phyloP scores from a whole-genome alignment of 2,113 vertebrate genomes.

The Chelonoidis abingdonii region DNA sequence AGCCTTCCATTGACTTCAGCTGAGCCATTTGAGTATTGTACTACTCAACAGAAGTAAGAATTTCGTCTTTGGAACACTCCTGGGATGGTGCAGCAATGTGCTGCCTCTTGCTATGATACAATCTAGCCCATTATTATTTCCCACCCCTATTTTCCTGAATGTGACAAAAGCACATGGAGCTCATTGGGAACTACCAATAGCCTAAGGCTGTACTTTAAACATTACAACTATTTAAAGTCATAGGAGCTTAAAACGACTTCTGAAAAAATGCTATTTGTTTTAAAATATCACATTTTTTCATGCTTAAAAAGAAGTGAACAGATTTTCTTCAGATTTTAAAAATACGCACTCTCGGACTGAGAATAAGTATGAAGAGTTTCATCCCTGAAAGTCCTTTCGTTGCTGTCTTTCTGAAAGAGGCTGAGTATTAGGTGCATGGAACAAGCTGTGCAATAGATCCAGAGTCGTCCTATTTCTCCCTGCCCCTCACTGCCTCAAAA shows the following conservation, averaged over 20 bases:
- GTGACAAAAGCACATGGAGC: neutral
- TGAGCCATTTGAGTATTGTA: neutral
- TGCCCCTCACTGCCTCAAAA: neutral
- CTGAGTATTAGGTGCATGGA: neutral
- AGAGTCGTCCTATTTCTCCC: neutral
- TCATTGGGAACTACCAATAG: neutral
- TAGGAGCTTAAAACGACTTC: neutral
- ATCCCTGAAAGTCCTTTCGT: neutral
- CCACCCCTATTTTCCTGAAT: neutral
- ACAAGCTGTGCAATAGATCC: neutral
- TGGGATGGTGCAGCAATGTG: fast-evolving
- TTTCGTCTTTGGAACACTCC: neutral
- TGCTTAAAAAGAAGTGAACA: neutral
- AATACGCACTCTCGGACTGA: neutral
- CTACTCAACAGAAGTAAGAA: neutral
- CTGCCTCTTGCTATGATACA: neutral
- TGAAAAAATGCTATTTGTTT: neutral
- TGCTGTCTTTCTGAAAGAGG: neutral
- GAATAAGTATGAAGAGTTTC: neutral
- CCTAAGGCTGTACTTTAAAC: neutral
- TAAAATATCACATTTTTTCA: neutral
- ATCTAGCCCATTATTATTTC: neutral
- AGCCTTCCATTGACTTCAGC: neutral
- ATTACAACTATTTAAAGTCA: neutral
- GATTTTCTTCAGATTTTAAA: neutral